Evolutionary conservation across 2,797 vertebrate species (phyloP).

Genomic region (Taeniopygia guttata): DNA sequence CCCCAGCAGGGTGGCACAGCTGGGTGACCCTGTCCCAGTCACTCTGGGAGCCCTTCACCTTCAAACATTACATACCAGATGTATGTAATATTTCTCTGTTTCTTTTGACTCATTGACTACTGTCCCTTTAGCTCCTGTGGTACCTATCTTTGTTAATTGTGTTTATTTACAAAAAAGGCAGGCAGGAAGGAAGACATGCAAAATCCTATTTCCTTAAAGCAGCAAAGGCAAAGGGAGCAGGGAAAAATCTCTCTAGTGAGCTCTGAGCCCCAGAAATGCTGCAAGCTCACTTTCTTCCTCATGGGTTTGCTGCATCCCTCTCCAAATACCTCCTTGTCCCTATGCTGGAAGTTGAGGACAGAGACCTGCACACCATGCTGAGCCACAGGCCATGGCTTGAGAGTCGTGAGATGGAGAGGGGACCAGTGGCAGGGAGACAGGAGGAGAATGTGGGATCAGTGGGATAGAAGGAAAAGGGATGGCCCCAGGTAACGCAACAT

Average conservation of each 20-base stretch:
- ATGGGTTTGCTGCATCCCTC: neutral
- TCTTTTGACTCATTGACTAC: neutral
- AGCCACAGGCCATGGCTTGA: neutral
- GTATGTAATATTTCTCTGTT: neutral
- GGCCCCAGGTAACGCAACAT: neutral
- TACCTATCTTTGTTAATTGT: neutral
- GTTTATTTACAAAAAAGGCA: neutral
- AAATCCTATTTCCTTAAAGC: neutral
- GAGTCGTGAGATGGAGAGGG: neutral
- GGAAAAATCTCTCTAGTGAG: neutral
- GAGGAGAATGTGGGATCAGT: neutral
- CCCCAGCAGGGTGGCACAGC: accelerated
- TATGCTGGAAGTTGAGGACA: neutral
- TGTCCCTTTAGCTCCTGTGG: neutral
- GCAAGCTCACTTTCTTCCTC: neutral
- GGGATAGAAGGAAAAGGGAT: neutral
- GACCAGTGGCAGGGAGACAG: neutral
- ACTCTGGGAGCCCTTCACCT: accelerated
- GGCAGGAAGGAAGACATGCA: neutral
- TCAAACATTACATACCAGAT: accelerated
- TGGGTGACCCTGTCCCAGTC: accelerated
- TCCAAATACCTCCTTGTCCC: neutral
- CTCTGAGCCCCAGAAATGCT: neutral
- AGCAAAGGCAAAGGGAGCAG: neutral
- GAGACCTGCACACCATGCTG: neutral